Base-by-base conservation (phyloP, 2,888 invertebrate species). In the Stenotaenia linearis region DNA sequence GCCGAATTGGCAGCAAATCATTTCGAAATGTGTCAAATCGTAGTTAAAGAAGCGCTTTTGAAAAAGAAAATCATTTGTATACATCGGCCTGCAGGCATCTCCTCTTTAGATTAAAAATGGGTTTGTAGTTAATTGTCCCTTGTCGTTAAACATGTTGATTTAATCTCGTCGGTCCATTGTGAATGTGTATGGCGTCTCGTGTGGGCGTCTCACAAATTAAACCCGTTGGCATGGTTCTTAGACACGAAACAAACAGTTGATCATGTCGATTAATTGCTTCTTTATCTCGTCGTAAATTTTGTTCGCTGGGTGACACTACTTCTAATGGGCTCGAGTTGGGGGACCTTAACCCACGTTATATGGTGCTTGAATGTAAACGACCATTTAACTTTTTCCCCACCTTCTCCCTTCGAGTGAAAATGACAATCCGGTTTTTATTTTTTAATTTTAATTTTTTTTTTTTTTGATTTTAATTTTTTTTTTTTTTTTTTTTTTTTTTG, bases 191-290 rank as follows among this genome's bases (percentile, higher is more conserved):
- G 61, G 61, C 28, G 61, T 61, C 61, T 61, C 61, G 61, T 61
- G 61, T 61, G 61, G 61, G 61, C 61, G 61, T 61, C 61, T 61
- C 61, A 61, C 61, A 61, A 61, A 61, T 61, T 61, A 61, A 61
- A 25, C 61, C 61, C 61, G 61, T 61, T 61, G 61, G 61, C 61
- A 61, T 61, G 61, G 61, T 61, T 61, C 61, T 61, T 61, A 61
- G 61, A 61, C 61, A 61, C 61, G 61, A 61, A 61, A 61, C 61
- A 61, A 61, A 61, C 61, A 61, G 61, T 61, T 61, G 61, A 61
- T 61, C 61, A 61, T 61, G 61, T 61, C 23, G 23, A 61, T 61
- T 61, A 61, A 61, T 61, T 61, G 61, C 61, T 61, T 61, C 61
- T 61, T 61, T 61, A 61, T 61, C 61, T 61, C 61, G 61, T 61